Conservation (phyloP, 64 coral and sea anemone genomes). For the Montipora cactus region DNA sequence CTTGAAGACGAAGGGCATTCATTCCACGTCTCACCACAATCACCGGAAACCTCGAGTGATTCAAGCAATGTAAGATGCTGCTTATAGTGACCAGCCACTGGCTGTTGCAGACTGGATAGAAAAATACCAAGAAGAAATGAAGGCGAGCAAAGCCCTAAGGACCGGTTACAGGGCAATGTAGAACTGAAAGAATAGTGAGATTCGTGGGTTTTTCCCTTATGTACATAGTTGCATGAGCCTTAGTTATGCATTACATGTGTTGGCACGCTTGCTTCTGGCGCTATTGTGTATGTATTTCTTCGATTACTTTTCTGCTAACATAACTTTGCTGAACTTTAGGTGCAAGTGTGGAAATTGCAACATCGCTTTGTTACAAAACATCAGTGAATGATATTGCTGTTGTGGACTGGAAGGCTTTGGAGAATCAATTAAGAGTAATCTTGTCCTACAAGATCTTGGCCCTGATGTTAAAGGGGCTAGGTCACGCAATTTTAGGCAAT, state of each 20-base stretch:
- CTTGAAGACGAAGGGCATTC: neutral
- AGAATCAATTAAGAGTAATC: conserved; percentile 47
- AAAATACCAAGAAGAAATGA: neutral
- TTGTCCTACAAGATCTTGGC: conserved; percentile 35
- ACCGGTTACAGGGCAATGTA: neutral
- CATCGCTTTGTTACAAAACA: conserved; percentile 1
- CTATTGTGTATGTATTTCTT: neutral
- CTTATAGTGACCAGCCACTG: neutral
- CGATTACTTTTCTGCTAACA: neutral
- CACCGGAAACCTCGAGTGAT: neutral
- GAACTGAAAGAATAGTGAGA: neutral
- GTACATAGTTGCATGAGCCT: neutral
- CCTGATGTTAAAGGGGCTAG: too few species aligned
- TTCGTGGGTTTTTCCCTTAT: neutral
- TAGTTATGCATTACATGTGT: neutral
- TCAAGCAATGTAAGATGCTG: neutral
- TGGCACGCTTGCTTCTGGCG: neutral
- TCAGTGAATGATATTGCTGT: conserved; percentile 70
- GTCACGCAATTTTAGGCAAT: too few species aligned
- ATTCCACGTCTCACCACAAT: neutral
- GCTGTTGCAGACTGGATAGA: neutral
- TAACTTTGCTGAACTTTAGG: conserved; percentile 10
- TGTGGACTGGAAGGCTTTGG: conserved; percentile 55
- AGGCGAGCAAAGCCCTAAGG: neutral
- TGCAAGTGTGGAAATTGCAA: conserved; percentile 67